These are phyloP conservation scores for Zaprionus obscuricornis DNA, from an alignment of 2,888 invertebrate species.

Conservation along the genomic window DNA sequence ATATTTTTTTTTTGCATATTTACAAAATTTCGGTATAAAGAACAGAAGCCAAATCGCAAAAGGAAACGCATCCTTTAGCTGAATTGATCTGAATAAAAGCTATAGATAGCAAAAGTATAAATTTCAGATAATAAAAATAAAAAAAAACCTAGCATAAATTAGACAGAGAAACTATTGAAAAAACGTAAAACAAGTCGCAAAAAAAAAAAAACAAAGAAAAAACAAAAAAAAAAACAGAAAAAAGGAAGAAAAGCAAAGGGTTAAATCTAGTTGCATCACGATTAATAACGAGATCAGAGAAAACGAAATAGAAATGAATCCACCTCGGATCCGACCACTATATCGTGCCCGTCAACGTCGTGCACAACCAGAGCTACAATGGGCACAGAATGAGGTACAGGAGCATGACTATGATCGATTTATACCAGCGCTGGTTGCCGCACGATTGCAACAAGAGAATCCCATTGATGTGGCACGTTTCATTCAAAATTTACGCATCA, in stretches of 20 bases:
- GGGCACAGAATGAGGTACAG: constrained; percentile 28
- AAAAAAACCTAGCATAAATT: no score
- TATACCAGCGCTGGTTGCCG: constrained; percentile 24
- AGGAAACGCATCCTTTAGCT: no score
- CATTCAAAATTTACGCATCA: constrained; percentile 31
- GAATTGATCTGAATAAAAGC: no score
- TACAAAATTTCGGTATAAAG: constrained; percentile 22
- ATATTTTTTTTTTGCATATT: constrained; percentile 9
- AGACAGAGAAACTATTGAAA: no score
- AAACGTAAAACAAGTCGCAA: no score
- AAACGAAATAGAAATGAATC: no score
- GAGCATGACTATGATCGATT: constrained; percentile 12
- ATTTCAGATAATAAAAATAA: no score
- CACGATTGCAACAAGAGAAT: constrained; percentile 21
- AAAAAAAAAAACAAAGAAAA: not conserved
- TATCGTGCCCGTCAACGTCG: constrained; percentile 19
- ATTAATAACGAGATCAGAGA: no score
- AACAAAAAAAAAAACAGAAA: not conserved
- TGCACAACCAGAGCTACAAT: constrained; percentile 10
- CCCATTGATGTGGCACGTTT: constrained; percentile 35
- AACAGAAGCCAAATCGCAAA: no score
- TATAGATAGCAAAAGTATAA: no score
- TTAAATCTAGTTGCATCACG: no score
- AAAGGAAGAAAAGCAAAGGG: not conserved
- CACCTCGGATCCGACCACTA: no score